Base-by-base conservation (phyloP, 2,888 invertebrate species). In the Chloroclystis v-ata region DNA sequence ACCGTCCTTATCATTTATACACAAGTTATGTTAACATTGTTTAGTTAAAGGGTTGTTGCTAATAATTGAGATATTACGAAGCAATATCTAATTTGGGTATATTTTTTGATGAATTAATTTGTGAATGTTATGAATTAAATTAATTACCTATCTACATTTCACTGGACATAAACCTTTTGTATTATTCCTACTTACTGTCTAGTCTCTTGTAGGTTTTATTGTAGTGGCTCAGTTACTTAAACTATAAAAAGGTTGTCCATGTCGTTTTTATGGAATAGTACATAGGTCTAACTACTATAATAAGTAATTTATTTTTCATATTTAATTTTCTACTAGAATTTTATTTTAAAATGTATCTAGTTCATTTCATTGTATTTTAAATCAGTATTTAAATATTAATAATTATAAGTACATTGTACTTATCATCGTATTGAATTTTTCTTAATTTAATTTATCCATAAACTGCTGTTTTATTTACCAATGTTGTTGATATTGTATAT, bases 401-500 rank as follows among this genome's bases (percentile, higher is more conserved):
- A 52, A 57, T 50, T 46, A 32, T 9, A 32, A 39, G 33, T 52
- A n/a, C n/a, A 53, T 44, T 41, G 52, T 35, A 16, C 16, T 16
- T 35, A 57, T 53, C 52, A 56, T 50, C n/a, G n/a, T n/a, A n/a
- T n/a, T n/a, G n/a, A n/a, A n/a, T 49, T 49, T 45, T 55, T 49
- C 47, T 37, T 28, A 41, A 30, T 45, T 26, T 35, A 41, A 30
- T 46, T 46, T 49, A 16, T 37, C 20, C 20, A 41, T 28, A 42
- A 50, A 32, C 30, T 51, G 20, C 5, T 10, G 11, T 35, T 20
- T 20, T 35, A 35, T 1, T 11, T 11, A 6, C 44, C 32, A 28
- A 28, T 45, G 28, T 54, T 59, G 58, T 60, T 65, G 54, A 63
- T 60, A 61, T 59, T 66, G 65, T 63, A 65, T 60, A 65, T 68